These are phyloP conservation scores for Gymnothorax javanicus DNA, from an alignment of 2,797 vertebrate species.

Conservation along the genomic window DNA sequence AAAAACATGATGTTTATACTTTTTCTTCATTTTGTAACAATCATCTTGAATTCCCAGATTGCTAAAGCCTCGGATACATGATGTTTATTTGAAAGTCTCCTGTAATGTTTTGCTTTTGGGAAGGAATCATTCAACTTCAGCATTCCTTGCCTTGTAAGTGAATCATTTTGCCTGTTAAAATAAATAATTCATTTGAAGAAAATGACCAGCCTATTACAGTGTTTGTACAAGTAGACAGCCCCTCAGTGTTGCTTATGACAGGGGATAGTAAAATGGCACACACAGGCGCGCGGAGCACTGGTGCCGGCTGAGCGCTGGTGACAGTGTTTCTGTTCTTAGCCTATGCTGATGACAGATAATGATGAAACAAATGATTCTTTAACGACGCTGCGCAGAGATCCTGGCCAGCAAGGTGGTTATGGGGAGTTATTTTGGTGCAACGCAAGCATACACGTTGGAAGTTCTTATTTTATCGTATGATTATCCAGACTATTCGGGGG, in stretches of 20 bases:
- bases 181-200: conserved; percentile 71
- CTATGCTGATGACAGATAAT: neutral
- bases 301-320: neutral
- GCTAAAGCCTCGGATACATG: conserved; percentile 48
- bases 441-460: neutral
- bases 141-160: conserved; percentile 64
- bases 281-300: neutral
- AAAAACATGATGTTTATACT: conserved; percentile 36
- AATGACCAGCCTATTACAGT: conserved; percentile 61
- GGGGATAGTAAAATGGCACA: neutral
- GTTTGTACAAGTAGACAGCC: conserved; percentile 56
- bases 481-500: neutral
- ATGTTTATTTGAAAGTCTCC: conserved; percentile 43
- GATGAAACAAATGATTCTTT: neutral
- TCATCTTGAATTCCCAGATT: conserved; percentile 39
- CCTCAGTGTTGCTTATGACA: conserved; percentile 22
- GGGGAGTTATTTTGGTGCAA: neutral
- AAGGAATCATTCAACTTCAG: conserved; percentile 66
- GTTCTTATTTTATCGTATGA: neutral
- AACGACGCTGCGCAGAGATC: neutral
- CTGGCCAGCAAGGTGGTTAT: neutral
- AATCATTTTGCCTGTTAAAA: conserved; percentile 72
- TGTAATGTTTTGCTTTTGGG: conserved; percentile 62
- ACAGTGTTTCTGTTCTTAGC: neutral
- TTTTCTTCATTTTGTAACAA: conserved; percentile 31